Base-by-base conservation (phyloP, 1,140 invertebrate species). In the Monomorium pharaonis region DNA sequence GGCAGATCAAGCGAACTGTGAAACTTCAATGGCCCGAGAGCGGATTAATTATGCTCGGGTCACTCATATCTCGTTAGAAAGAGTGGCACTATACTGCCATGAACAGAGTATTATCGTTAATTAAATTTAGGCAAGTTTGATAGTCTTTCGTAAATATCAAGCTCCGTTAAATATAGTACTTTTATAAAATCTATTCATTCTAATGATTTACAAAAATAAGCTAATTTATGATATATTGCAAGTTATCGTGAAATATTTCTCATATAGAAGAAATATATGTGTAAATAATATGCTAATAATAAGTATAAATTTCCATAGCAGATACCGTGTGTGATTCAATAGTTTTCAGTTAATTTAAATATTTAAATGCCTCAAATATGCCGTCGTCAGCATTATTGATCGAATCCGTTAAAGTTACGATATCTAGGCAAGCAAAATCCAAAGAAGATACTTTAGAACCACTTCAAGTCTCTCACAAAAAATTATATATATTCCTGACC, bases 41-140 rank as follows among this genome's bases (percentile, higher is more conserved):
- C 49, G 16, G 14, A 2, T 58, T 74, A 86, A 89, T 89, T 88
- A 89, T 83, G 60, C 63, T 47, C 54, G 74, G 56, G 51, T 72
- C 47, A 75, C 6, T 51, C 58, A 9, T 18, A 37, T 72, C 49
- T 83, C 24, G 14, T 83, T 72, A 83, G 12, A 58, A 76, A 58
- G 54, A 83, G 44, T 60, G 37, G 14, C 12, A n/a, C 33, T 81
- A 16, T 21, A 62, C 24, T 44, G 9, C 2, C 49, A 56, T n/a
- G 42, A 54, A 37, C 42, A 44, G 7, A 0, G 12, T 70, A 72
- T 72, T 33, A 74, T 70, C 37, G 6, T 74, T 83, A 83, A 83
- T 58, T 72, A 58, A 0, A 56, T 44, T 70, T 70, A 5, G 12
- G 10, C 27, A 21, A 47, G 37, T 1, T 5, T n/a, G 14, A 51